Evolutionary conservation across 2,113 vertebrate genomes (phyloP), one percentile per base, ranked within the genome.

Genomic region (Cyprinus carpio): DNA sequence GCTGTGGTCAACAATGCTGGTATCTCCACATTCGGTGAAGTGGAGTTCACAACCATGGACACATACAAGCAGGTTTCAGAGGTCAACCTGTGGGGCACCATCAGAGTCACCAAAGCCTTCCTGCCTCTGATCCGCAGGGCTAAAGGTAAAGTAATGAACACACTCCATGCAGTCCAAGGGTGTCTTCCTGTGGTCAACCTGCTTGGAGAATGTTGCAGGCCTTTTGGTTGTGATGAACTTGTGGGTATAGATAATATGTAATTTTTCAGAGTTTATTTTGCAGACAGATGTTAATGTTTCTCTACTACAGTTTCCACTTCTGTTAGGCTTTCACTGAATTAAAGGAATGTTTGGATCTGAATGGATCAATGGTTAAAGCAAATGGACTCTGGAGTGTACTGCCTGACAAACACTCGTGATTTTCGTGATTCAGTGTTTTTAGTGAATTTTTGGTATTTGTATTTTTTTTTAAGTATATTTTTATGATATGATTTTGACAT

Each of bases 1-100:
- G 96, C 95, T 6, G 89, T 97, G 76, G 96, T 98, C 89, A 98
- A 97, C 90, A 97, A 96, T 0, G 96, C 96, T 1, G 96, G 96
- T 0, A 23, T 96, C 46, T 95, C 96, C 0, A 92, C 93, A 0
- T 97, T 97, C 0, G 95, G 97, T 75, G 96, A 97, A 37, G 95
- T 97, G 72, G 97, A 97, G 92, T 97, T 97, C 84, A 95, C 95
- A 18, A 93, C 93, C 81, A 75, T 97, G 83, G 94, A 97, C 46
- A 94, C 91, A 34, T 96, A 96, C 93, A 96, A 93, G 89, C 91
- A 94, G 51, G 91, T 96, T 85, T 94, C 94, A 31, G 96, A 97
- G 75, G 91, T 97, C 89, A 97, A 96, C 90, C 90, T 97, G 4
- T 97, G 95, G 95, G 96, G 96, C n/a, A 96, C 95, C 4, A 91